Base-by-base conservation (phyloP, 2,888 invertebrate species). In the Ramazzottius varieornatus region DNA sequence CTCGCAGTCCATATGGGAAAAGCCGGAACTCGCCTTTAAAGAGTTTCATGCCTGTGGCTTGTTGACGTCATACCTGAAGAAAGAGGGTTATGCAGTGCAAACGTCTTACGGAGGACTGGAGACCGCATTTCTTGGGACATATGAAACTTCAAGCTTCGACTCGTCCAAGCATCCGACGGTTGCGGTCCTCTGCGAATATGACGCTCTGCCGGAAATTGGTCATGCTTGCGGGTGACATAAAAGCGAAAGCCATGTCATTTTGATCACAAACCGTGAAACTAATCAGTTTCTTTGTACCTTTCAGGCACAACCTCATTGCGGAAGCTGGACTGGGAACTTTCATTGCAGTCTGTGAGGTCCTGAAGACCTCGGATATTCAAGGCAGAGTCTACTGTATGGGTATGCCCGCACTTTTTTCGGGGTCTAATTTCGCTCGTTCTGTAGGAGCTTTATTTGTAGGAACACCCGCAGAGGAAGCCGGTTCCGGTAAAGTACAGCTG, bases 221-320 rank as follows among this genome's bases (percentile, higher is more conserved):
- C 74, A 74, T 68, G 73, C 73, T 1, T 73, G 74, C 67, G 74
- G 73, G n/a, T n/a, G n/a, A n/a, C n/a, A n/a, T n/a, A n/a, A n/a
- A n/a, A n/a, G n/a, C n/a, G n/a, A n/a, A n/a, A n/a, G n/a, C n/a
- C n/a, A n/a, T n/a, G n/a, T n/a, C n/a, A n/a, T n/a, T n/a, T n/a
- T n/a, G n/a, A n/a, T n/a, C n/a, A n/a, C n/a, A n/a, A n/a, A n/a
- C n/a, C n/a, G n/a, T n/a, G n/a, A n/a, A n/a, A n/a, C n/a, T n/a
- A n/a, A n/a, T n/a, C n/a, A n/a, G n/a, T n/a, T n/a, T n/a, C n/a
- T n/a, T n/a, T n/a, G n/a, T n/a, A n/a, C n/a, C n/a, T n/a, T n/a
- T n/a, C n/a, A n/a, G n/a, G 46, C 74, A 74, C 67, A 74, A 74
- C 65, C 68, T 74, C 33, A 72, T 73, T 32, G 71, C 72, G 2